phyloP scores from a whole-genome alignment of 1,140 invertebrate genomes.

The Nilaparvata lugens region DNA sequence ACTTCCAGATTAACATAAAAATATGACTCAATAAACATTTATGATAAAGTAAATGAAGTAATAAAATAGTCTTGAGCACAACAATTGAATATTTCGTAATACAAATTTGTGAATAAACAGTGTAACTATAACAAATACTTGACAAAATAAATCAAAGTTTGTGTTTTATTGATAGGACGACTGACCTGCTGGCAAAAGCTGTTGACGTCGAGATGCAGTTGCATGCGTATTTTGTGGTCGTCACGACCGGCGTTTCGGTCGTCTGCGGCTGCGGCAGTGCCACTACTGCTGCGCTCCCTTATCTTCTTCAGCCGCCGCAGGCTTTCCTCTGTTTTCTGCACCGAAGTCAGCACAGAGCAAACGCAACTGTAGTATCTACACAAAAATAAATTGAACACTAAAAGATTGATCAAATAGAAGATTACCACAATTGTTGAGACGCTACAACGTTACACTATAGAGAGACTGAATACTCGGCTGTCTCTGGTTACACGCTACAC shows the following conservation, averaged over 20 bases:
- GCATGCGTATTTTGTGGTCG: slow-evolving; percentile 88
- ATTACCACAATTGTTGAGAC: too few relatives aligned
- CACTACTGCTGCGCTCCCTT: slow-evolving; percentile 50
- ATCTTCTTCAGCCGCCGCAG: slow-evolving; percentile 79
- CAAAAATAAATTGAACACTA: too few relatives aligned
- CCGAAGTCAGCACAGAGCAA: slow-evolving; percentile 76
- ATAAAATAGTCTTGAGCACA: background rate
- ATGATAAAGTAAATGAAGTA: too few relatives aligned
- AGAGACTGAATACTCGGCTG: too few relatives aligned
- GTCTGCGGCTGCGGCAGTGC: slow-evolving; percentile 27
- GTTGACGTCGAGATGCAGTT: slow-evolving; percentile 78
- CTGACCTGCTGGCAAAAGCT: slow-evolving; percentile 38
- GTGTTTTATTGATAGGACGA: too few relatives aligned
- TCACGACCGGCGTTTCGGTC: slow-evolving; percentile 50
- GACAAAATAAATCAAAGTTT: background rate
- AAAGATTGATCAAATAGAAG: too few relatives aligned
- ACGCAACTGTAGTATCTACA: slow-evolving; percentile 71
- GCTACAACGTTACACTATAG: too few relatives aligned
- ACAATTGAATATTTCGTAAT: background rate
- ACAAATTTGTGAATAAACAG: background rate
- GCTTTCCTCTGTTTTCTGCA: slow-evolving; percentile 91
- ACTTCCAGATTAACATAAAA: too few relatives aligned
- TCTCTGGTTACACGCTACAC: too few relatives aligned
- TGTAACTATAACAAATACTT: background rate
- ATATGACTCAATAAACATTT: too few relatives aligned